Conservation (phyloP, 2,888 invertebrate species). For the Parapristionchus giblindavisi region DNA sequence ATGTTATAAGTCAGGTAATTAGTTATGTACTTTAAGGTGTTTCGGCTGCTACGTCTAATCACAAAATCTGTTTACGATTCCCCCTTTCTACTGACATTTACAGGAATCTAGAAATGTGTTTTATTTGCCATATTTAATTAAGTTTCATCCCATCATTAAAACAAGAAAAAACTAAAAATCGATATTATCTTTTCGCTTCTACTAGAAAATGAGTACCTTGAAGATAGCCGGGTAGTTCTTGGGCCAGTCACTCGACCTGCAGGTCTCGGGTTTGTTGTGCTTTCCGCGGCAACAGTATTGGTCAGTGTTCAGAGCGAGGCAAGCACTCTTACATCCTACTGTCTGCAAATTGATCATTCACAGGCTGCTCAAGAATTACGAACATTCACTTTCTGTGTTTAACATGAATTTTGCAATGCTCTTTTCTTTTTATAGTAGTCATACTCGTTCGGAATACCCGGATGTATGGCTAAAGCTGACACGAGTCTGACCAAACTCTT, state of each 20-base stretch:
- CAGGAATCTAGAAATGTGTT: too few relatives aligned
- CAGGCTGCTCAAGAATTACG: not conserved
- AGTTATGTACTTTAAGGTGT: too few relatives aligned
- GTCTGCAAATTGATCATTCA: conserved; percentile 44
- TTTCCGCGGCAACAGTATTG: conserved; percentile 73
- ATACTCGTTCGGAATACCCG: not conserved
- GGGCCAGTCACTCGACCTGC: conserved; percentile 63
- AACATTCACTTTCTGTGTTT: not conserved
- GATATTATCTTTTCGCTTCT: not conserved
- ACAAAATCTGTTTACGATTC: too few relatives aligned
- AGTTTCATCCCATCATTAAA: too few relatives aligned
- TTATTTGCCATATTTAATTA: too few relatives aligned
- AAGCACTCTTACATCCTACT: conserved; percentile 73
- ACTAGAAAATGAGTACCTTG: conserved; percentile 61
- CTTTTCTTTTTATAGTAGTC: not conserved
- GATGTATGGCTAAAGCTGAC: not conserved
- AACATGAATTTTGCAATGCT: not conserved
- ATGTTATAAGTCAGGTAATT: too few relatives aligned
- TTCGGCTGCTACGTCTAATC: too few relatives aligned
- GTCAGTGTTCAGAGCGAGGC: conserved; percentile 72
- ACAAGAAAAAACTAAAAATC: not conserved
- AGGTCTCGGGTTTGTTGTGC: conserved; percentile 71
- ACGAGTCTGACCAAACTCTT: not conserved
- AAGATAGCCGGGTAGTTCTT: conserved; percentile 71
- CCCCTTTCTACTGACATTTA: too few relatives aligned